phyloP scores from a whole-genome alignment of 1,140 invertebrate genomes.

The Stegodyphus mimosarum region DNA sequence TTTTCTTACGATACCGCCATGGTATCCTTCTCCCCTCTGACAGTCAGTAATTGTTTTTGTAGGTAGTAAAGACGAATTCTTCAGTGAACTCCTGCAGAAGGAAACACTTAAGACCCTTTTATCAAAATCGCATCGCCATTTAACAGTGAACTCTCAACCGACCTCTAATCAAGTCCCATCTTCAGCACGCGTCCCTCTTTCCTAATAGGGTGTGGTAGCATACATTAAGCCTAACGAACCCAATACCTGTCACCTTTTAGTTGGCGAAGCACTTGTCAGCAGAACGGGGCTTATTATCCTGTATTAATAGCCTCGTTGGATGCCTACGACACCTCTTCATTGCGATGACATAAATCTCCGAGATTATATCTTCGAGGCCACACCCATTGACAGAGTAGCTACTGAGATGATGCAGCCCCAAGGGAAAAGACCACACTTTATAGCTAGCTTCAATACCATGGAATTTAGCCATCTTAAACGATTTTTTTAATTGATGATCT shows the following conservation, averaged over 20 bases:
- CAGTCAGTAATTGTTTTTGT: not conserved
- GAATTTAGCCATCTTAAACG: constrained; percentile 20
- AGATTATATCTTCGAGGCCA: constrained; percentile 41
- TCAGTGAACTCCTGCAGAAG: not conserved
- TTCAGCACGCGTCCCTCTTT: constrained; percentile 12
- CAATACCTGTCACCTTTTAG: constrained; percentile 31
- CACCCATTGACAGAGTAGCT: constrained; percentile 17
- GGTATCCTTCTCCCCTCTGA: not conserved
- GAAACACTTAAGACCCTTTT: constrained; percentile 24
- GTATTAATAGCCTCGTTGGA: constrained; percentile 35
- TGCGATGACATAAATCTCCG: constrained; percentile 24
- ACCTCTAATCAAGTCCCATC: constrained; percentile 23
- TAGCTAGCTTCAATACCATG: constrained; percentile 1
- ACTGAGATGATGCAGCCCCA: constrained; percentile 1
- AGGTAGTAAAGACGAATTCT: not conserved
- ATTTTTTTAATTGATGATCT: constrained; percentile 26
- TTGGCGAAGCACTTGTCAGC: constrained; percentile 34
- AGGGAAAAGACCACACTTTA: not conserved
- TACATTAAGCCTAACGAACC: constrained; percentile 12
- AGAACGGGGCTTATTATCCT: constrained; percentile 37
- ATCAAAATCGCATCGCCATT: constrained; percentile 12
- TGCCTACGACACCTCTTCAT: constrained; percentile 40
- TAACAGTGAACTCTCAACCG: not conserved
- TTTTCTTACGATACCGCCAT: too few species aligned
- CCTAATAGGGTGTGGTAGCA: constrained; percentile 43